A percentile compares a stretch with the other conserved stretches of the same genome.
phyloP scores from a whole-genome alignment of 2,797 vertebrate species.

The Neosilurus hyrtlii region DNA sequence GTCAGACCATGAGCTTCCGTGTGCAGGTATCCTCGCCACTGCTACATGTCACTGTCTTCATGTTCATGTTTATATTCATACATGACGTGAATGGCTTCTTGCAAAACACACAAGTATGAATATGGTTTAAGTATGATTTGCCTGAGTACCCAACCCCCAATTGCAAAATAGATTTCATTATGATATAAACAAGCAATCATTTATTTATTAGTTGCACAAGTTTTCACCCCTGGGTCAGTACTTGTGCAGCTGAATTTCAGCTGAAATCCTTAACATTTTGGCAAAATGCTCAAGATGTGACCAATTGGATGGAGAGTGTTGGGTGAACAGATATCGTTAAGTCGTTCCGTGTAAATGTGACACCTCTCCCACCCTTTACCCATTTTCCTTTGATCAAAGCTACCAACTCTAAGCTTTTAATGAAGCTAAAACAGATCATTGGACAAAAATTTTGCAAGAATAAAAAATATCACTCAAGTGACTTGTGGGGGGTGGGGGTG shows the following conservation, averaged over 20 bases:
- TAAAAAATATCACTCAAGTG: too few species aligned
- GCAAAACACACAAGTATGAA: background rate
- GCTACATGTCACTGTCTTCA: background rate
- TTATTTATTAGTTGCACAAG: background rate
- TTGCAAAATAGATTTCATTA: too few species aligned
- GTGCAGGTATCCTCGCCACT: conserved; percentile 82
- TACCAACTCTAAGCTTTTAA: too few species aligned
- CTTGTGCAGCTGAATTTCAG: background rate
- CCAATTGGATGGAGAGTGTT: background rate
- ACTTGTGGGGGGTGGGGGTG: too few species aligned
- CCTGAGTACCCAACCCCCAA: too few species aligned
- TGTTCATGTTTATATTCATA: background rate
- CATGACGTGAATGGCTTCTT: background rate
- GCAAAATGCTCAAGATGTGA: background rate
- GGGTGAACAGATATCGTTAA: background rate
- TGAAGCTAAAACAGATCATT: too few species aligned
- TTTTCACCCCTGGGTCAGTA: background rate
- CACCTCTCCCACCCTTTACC: too few species aligned
- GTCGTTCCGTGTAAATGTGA: background rate
- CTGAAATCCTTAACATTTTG: background rate
- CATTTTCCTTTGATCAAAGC: background rate
- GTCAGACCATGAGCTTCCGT: conserved; percentile 97
- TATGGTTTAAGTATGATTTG: background rate
- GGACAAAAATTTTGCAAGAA: too few species aligned
- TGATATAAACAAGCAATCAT: background rate